These are phyloP conservation scores for Anthophora plumipes DNA, from an alignment of 2,888 invertebrate genomes.

Conservation along the genomic window DNA sequence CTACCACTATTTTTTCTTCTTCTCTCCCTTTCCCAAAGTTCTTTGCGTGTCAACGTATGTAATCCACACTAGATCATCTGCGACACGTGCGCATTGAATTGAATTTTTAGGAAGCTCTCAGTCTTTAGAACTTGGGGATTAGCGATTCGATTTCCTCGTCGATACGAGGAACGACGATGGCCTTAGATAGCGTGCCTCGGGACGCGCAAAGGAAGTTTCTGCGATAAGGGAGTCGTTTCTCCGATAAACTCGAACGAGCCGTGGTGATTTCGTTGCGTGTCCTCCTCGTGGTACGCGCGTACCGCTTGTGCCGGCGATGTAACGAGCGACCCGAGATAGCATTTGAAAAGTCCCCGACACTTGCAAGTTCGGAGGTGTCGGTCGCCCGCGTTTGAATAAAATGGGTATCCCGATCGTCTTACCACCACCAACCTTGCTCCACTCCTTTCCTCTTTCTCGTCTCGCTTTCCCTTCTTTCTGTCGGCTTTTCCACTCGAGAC, in stretches of 20 bases:
- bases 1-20: too few species aligned
- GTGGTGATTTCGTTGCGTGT: constrained; percentile 33
- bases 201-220: not conserved
- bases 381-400: constrained; percentile 75
- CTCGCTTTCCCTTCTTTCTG: not conserved
- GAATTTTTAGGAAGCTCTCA: not conserved
- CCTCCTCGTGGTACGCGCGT: constrained; percentile 5
- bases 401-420: constrained; percentile 65
- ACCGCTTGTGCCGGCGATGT: not conserved
- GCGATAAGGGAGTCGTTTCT: constrained; percentile 55
- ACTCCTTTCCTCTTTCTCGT: not conserved
- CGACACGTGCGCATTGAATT: not conserved
- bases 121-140: too few species aligned
- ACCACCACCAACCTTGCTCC: constrained; percentile 10
- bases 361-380: constrained; percentile 70
- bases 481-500: constrained; percentile 34
- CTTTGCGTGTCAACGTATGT: not conserved
- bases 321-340: constrained; percentile 54
- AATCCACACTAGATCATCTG: not conserved
- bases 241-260: not conserved
- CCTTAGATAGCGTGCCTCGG: too few species aligned
- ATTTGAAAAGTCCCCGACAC: constrained; percentile 73
- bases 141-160: too few species aligned
- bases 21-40: not conserved
- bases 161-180: too few species aligned